Conservation (phyloP, 2,797 vertebrate genomes). For the Champsocephalus gunnari region DNA sequence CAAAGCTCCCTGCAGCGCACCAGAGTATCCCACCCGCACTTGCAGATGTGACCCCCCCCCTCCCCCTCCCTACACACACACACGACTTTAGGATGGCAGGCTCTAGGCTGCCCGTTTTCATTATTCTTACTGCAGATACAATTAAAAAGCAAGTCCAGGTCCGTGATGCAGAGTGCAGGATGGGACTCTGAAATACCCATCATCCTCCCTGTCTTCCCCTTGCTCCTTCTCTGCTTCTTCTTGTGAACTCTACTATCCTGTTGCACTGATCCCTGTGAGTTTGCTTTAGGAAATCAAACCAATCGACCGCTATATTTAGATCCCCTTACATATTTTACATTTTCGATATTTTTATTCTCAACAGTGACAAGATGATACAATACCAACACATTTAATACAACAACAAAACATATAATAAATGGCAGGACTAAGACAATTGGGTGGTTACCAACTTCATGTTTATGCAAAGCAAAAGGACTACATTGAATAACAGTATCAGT, state of each 20-base stretch:
- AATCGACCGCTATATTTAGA: conserved; percentile 54
- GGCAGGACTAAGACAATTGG: conserved; percentile 29
- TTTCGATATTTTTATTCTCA: no score
- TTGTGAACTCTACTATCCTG: conserved; percentile 12
- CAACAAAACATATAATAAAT: conserved; percentile 50
- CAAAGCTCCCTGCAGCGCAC: conserved; percentile 46
- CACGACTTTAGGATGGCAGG: conserved; percentile 33
- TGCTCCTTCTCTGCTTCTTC: conserved; percentile 8
- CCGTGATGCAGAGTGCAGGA: conserved; percentile 38
- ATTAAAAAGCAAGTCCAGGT: conserved; percentile 35
- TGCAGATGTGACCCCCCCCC: conserved; percentile 46
- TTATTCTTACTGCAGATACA: conserved; percentile 55
- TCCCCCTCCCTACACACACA: conserved; percentile 21
- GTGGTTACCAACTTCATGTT: conserved; percentile 41
- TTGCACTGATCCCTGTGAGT: conserved; percentile 22
- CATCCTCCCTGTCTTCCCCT: background rate
- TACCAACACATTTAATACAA: no score
- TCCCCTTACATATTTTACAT: conserved; percentile 34
- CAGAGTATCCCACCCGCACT: conserved; percentile 47
- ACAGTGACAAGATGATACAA: no score
- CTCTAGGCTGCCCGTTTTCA: conserved; percentile 57
- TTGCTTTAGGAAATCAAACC: conserved; percentile 50
- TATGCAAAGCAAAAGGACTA: conserved; percentile 23
- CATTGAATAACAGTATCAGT: background rate
- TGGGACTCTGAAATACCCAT: conserved; percentile 21